phyloP scores from a whole-genome alignment of 2,888 invertebrate genomes.

The Notodonta dromedarius region DNA sequence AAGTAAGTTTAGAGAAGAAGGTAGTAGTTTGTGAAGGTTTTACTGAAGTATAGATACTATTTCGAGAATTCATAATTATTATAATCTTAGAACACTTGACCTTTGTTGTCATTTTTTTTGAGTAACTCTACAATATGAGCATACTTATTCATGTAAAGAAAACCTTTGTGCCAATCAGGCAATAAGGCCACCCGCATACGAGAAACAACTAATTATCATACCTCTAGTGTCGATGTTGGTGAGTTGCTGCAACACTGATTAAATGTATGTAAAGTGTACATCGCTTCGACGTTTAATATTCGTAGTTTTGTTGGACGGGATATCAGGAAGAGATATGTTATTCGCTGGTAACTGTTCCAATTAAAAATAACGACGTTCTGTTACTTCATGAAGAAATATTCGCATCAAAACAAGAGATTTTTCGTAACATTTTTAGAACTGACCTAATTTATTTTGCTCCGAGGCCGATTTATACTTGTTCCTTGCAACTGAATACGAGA shows the following conservation, averaged over 20 bases:
- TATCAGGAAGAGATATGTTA: neutral
- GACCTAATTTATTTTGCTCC: neutral
- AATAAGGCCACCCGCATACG: neutral
- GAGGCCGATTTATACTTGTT: neutral
- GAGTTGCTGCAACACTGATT: neutral
- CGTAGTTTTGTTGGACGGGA: neutral
- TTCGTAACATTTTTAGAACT: neutral
- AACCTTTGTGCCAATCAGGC: too few relatives aligned
- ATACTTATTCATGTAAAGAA: too few relatives aligned
- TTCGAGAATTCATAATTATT: too few relatives aligned
- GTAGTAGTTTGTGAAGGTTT: too few relatives aligned
- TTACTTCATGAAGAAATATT: neutral
- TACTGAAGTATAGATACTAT: too few relatives aligned
- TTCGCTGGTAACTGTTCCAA: neutral
- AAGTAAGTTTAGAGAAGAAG: too few relatives aligned
- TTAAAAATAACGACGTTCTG: neutral
- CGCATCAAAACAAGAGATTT: neutral
- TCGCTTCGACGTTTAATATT: neutral
- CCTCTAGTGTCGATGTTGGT: neutral
- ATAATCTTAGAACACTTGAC: too few relatives aligned
- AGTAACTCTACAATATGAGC: too few relatives aligned
- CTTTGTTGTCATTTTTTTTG: too few relatives aligned
- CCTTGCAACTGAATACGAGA: neutral
- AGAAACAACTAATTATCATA: neutral
- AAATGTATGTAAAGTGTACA: neutral